A percentile compares a stretch with the other conserved stretches of the same genome.
These are phyloP conservation scores for Sinella curviseta DNA, from an alignment of 1,140 invertebrate species.

Conservation along the genomic window DNA sequence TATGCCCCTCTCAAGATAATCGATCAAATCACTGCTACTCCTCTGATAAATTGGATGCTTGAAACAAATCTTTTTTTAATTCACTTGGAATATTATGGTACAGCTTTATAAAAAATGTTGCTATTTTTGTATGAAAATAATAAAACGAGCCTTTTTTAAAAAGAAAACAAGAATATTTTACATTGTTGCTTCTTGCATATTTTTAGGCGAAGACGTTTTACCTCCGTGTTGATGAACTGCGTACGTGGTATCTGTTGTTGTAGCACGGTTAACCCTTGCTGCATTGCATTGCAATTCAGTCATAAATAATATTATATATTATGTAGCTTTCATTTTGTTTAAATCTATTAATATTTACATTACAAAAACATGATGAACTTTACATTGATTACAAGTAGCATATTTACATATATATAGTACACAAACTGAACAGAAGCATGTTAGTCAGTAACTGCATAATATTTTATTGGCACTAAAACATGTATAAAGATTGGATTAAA, in stretches of 20 bases:
- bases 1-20: too few species aligned
- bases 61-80: background rate
- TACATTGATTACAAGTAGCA: background rate
- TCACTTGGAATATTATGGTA: background rate
- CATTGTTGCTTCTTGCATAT: background rate
- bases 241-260: too few species aligned
- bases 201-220: too few species aligned
- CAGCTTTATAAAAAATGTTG: background rate
- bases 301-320: too few species aligned
- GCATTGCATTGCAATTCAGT: too few species aligned
- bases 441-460: background rate
- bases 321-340: too few species aligned
- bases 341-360: too few species aligned
- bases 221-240: too few species aligned
- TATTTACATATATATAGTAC: background rate
- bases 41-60: background rate
- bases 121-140: conserved; percentile 17
- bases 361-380: too few species aligned
- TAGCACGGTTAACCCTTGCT: too few species aligned
- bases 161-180: background rate
- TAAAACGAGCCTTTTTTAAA: background rate
- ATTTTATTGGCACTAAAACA: background rate
- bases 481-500: background rate
- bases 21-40: too few species aligned
- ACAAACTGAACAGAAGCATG: background rate